These are phyloP conservation scores for Atethmia centrago DNA, from an alignment of 2,888 invertebrate genomes.

Conservation along the genomic window DNA sequence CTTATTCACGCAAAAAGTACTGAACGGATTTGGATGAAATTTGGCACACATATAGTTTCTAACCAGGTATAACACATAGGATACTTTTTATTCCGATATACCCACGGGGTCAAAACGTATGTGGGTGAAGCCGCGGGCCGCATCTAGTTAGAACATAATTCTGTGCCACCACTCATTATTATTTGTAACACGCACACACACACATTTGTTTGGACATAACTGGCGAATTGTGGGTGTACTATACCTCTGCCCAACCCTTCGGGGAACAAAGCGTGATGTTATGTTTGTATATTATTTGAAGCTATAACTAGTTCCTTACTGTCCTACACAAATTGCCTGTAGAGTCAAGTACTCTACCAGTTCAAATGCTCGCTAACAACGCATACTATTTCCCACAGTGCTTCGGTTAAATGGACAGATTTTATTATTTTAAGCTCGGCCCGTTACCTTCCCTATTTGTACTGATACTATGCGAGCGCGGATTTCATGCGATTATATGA, in stretches of 20 bases:
- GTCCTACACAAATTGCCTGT: slow-evolving; percentile 5
- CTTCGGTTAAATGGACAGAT: slow-evolving; percentile 73
- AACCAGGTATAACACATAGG: too few relatives aligned
- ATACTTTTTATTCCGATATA: too few relatives aligned
- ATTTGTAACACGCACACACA: not conserved
- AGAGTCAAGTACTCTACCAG: slow-evolving; percentile 23
- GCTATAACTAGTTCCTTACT: not conserved
- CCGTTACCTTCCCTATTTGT: slow-evolving; percentile 61
- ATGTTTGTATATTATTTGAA: too few relatives aligned
- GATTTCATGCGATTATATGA: slow-evolving; percentile 42
- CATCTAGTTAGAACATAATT: not conserved
- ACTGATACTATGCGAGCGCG: slow-evolving; percentile 47
- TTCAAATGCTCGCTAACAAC: slow-evolving; percentile 52
- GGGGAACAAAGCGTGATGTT: too few relatives aligned
- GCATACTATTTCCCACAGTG: slow-evolving; percentile 71
- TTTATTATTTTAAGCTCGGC: slow-evolving; percentile 75
- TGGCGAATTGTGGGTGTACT: too few relatives aligned
- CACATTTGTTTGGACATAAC: too few relatives aligned
- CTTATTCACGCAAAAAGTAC: too few relatives aligned
- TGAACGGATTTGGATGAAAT: too few relatives aligned
- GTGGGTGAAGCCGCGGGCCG: too few relatives aligned
- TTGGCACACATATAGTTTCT: too few relatives aligned
- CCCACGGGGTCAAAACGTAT: too few relatives aligned
- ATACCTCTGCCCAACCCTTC: too few relatives aligned
- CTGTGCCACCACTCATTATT: not conserved